Evolutionary conservation across 2,888 invertebrate genomes (phyloP).

Genomic region (Pollenia griseotomentosa): DNA sequence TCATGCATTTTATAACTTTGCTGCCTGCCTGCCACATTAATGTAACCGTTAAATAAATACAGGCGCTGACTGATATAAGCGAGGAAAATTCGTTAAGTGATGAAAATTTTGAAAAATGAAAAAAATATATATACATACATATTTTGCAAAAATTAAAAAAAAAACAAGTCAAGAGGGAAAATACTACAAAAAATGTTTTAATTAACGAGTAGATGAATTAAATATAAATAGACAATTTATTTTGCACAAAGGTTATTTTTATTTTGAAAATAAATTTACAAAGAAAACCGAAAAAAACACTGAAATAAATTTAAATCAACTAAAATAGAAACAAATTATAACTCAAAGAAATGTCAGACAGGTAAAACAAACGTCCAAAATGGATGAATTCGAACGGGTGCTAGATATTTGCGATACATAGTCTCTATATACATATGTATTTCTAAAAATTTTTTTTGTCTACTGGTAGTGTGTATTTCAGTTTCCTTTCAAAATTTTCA

Average conservation of each 20-base stretch:
- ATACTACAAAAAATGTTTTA: slow-evolving; percentile 15
- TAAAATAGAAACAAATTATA: slow-evolving; percentile 21
- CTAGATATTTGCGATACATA: not conserved
- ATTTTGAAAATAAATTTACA: slow-evolving; percentile 38
- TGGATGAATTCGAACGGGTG: not conserved
- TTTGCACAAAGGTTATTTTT: slow-evolving; percentile 29
- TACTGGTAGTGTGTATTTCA: slow-evolving; percentile 3
- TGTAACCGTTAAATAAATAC: slow-evolving; percentile 49
- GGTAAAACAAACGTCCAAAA: slow-evolving; percentile 40
- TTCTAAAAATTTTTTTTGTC: not conserved
- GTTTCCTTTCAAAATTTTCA: slow-evolving; percentile 55
- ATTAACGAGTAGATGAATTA: slow-evolving; percentile 45
- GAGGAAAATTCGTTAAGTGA: slow-evolving; percentile 41
- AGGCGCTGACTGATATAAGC: slow-evolving; percentile 60
- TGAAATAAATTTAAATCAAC: slow-evolving; percentile 37
- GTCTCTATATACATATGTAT: not conserved
- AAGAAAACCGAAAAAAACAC: slow-evolving; percentile 8
- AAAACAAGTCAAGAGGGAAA: slow-evolving; percentile 10
- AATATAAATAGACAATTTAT: slow-evolving; percentile 39
- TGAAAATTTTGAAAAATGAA: slow-evolving; percentile 44
- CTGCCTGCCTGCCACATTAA: slow-evolving; percentile 50
- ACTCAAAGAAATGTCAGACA: slow-evolving; percentile 54
- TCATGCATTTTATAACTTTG: slow-evolving; percentile 41
- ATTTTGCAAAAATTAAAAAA: slow-evolving; percentile 46
- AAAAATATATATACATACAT: not conserved